Evolutionary conservation across 23 tunicate genomes (phyloP).

Genomic region (Botrylloides violaceus): DNA sequence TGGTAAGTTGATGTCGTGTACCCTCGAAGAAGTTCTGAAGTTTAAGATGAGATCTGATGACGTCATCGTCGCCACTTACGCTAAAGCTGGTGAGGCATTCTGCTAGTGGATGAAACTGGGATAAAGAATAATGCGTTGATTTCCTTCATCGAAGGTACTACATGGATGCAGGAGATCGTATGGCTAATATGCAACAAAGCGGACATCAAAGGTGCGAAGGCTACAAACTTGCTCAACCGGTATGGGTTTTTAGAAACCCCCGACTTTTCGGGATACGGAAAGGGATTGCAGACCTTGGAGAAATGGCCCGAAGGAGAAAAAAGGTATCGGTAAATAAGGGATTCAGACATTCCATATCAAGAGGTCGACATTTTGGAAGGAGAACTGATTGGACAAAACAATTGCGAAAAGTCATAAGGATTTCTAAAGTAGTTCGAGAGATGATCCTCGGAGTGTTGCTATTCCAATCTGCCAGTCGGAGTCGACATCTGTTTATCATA

Average conservation of each 20-base stretch:
- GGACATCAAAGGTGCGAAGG: neutral
- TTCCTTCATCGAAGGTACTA: neutral
- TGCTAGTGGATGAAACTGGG: too few relatives aligned
- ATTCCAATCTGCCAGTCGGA: too few relatives aligned
- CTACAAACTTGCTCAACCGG: neutral
- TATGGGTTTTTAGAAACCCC: neutral
- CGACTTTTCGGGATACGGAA: neutral
- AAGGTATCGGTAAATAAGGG: too few relatives aligned
- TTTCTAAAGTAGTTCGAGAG: too few relatives aligned
- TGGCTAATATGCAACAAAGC: neutral
- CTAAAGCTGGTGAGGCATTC: conserved; percentile 17
- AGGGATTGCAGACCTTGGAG: conserved; percentile 2
- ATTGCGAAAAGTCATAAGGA: too few relatives aligned
- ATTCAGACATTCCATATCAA: too few relatives aligned
- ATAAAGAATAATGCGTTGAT: too few relatives aligned
- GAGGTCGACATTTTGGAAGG: too few relatives aligned
- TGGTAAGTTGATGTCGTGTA: neutral
- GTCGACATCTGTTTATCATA: too few relatives aligned
- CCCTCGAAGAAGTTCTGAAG: neutral
- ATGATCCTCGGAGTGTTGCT: too few relatives aligned
- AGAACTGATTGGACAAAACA: too few relatives aligned
- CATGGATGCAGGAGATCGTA: neutral
- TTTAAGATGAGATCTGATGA: conserved; percentile 9
- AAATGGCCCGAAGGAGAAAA: conserved; percentile 3
- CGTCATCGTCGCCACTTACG: conserved; percentile 9